phyloP scores from a whole-genome alignment of 37 sponge, comb jelly and placozoan genomes.

The Hexactinellida sp. region DNA sequence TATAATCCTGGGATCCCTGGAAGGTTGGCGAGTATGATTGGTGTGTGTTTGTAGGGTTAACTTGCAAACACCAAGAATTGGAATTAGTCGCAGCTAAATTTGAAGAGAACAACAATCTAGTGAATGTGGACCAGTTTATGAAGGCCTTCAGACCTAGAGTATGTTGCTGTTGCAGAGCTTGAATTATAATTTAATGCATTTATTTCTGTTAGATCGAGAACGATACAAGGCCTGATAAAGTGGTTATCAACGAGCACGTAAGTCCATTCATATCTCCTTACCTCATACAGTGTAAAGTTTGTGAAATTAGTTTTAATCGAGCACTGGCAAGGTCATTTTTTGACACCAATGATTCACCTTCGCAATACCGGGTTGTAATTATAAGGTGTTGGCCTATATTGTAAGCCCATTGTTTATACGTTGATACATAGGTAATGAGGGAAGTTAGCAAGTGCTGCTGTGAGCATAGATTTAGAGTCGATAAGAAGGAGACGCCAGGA shows the following conservation, averaged over 20 bases:
- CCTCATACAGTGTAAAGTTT: neutral
- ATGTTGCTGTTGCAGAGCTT: neutral
- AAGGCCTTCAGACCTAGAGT: constrained; percentile 6
- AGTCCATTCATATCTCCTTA: neutral
- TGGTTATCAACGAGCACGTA: constrained; percentile 8
- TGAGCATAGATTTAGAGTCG: neutral
- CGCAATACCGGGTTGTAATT: too few relatives aligned
- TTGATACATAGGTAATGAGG: neutral
- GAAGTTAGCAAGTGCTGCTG: neutral
- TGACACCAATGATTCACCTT: too few relatives aligned
- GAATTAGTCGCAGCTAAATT: constrained; percentile 10
- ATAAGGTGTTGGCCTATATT: too few relatives aligned
- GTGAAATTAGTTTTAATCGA: too few relatives aligned
- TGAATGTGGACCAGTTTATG: constrained; percentile 11
- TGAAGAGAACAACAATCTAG: neutral
- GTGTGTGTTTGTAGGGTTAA: too few relatives aligned
- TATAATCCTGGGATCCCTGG: too few relatives aligned
- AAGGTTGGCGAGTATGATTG: too few relatives aligned
- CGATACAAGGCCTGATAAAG: neutral
- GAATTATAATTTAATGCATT: neutral
- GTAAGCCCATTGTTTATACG: too few relatives aligned
- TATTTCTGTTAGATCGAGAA: neutral
- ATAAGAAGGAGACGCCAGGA: neutral
- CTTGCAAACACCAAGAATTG: neutral
- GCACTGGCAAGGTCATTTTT: too few relatives aligned